Evolutionary conservation across 2,797 vertebrate species (phyloP).

Genomic region (Chloroceryle inda): DNA sequence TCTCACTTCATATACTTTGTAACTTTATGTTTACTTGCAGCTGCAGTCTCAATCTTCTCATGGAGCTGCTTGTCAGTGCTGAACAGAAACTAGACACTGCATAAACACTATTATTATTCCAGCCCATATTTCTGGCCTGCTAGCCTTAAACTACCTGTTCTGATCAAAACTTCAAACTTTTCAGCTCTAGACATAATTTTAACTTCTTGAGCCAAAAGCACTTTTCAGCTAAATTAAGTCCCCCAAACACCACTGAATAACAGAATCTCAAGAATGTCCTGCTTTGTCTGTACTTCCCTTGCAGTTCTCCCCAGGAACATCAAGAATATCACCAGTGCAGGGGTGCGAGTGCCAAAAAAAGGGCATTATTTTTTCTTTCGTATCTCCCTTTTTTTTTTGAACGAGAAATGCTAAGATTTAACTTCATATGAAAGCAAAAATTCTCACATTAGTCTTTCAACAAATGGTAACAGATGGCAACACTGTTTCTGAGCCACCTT

Average conservation of each 20-base stretch:
- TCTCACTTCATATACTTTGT: fast-evolving
- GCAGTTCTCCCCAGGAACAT: neutral
- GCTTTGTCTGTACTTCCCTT: neutral
- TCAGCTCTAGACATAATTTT: neutral
- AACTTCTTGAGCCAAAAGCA: neutral
- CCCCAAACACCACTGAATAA: neutral
- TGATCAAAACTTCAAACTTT: neutral
- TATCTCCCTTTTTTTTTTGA: neutral
- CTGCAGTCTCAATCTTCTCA: fast-evolving
- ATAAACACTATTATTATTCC: neutral
- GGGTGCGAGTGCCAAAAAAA: neutral
- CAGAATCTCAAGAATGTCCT: neutral
- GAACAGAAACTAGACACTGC: neutral
- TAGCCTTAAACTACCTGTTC: neutral
- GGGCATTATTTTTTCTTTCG: neutral
- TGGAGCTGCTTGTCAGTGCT: neutral
- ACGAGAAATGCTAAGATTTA: neutral
- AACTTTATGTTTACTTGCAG: neutral
- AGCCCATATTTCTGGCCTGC: neutral
- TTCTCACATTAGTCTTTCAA: neutral
- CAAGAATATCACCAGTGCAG: neutral
- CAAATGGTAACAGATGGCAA: neutral
- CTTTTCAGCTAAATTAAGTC: neutral
- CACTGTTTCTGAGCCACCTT: neutral
- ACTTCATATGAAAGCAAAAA: neutral